Conservation (phyloP, 2,797 vertebrate genomes). For the Halcyon smyrnensis region DNA sequence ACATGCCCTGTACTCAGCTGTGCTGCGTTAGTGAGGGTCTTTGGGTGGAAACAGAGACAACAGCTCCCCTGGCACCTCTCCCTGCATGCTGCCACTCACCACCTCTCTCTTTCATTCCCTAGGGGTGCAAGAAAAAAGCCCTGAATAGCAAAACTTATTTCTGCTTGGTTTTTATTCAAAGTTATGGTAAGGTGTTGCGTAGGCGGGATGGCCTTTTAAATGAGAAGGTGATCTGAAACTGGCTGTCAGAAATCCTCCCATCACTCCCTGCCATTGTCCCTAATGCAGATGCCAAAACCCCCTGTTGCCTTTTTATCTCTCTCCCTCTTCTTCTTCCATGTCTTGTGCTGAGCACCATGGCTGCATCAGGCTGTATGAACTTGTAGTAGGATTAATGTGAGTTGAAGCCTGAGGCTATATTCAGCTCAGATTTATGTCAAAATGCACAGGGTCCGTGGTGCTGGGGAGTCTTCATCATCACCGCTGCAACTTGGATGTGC, state of each 20-base stretch:
- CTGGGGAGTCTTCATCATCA: background rate
- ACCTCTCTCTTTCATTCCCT: background rate
- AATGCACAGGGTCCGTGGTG: fast-evolving
- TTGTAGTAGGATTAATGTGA: background rate
- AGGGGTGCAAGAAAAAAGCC: background rate
- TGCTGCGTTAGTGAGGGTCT: background rate
- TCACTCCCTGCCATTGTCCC: background rate
- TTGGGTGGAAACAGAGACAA: background rate
- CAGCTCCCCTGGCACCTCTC: background rate
- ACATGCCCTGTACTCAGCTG: background rate
- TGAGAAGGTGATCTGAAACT: background rate
- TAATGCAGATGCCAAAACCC: background rate
- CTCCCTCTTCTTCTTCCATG: background rate
- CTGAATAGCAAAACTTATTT: background rate
- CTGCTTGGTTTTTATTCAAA: background rate
- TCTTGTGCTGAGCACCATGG: background rate
- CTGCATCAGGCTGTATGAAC: background rate
- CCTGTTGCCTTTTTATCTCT: background rate
- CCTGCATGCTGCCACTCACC: background rate
- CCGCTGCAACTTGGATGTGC: background rate
- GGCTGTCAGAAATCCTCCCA: background rate
- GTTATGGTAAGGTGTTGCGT: background rate
- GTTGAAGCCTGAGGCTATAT: background rate
- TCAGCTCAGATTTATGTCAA: background rate
- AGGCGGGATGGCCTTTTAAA: background rate